Evolutionary conservation across 2,113 vertebrate genomes (phyloP).

Genomic region (Loxodonta africana): DNA sequence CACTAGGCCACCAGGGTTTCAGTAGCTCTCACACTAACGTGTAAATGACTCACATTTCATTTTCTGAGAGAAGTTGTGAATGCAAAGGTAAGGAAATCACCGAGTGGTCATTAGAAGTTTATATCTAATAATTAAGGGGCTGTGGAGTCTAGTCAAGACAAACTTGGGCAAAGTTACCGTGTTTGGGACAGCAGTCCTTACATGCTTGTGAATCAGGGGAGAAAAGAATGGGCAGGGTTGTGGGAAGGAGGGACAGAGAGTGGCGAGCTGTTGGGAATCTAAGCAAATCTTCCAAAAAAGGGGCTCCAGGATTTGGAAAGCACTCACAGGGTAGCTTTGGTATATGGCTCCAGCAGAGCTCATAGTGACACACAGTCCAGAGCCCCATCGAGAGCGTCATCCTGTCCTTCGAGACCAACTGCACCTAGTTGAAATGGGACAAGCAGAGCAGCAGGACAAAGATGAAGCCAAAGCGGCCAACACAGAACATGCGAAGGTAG

Average conservation of each 20-base stretch:
- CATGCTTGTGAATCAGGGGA: background rate
- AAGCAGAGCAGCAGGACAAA: slow-evolving; percentile 17
- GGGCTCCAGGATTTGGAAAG: background rate
- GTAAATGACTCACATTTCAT: background rate
- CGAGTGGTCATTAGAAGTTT: background rate
- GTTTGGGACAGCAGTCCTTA: background rate
- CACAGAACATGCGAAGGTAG: background rate
- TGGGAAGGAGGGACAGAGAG: background rate
- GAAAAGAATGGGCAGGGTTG: background rate
- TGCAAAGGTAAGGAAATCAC: background rate
- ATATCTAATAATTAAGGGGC: background rate
- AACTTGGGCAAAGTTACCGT: background rate
- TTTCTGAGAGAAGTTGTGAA: background rate
- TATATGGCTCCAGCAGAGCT: slow-evolving; percentile 10
- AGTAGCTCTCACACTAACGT: background rate
- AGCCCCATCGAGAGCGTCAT: background rate
- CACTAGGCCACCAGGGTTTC: no score
- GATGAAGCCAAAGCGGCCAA: background rate
- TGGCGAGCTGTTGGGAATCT: background rate
- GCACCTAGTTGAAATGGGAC: background rate
- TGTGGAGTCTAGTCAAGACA: background rate
- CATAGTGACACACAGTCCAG: background rate
- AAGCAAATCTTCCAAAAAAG: background rate
- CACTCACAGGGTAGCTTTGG: slow-evolving; percentile 28
- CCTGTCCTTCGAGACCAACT: background rate